Base-by-base conservation (phyloP, 1,140 invertebrate genomes). In the Geopemphigus sp. region DNA sequence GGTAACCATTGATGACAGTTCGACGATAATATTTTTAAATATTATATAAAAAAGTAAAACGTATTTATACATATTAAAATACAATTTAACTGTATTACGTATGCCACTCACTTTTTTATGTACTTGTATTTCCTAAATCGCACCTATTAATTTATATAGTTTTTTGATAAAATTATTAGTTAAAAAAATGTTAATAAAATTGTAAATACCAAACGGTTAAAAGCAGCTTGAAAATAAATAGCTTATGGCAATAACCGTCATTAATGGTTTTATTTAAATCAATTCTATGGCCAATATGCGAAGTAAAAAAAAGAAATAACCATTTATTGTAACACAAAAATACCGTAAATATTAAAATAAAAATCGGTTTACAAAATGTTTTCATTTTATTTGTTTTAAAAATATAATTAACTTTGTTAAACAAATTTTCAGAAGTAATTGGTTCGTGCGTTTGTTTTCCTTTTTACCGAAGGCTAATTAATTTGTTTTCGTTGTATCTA, bases 201-300 rank as follows among this genome's bases (percentile, higher is more conserved):
- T 22, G 3, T 14, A 68, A n/a, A 47, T 47, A 17, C 22, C 8
- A 50, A 50, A 68, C 22, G n/a, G 32, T 66, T 22, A 19, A 26
- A 68, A 68, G 24, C 47, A 22, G 15, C 14, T 68, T 15, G 39
- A 68, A 50, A 50, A 47, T n/a, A 68, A 68, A 68, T 68, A 50
- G 45, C 66, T 68, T 68, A 50, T 68, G 45, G 22, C 22, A 68
- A n/a, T 24, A 68, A 68, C 66, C 45, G 45, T 50, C 66, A 50
- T 45, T 68, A 68, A 68, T 47, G 22, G 66, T 68, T 68, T 47
- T 50, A 68, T 68, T 47, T 50, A 68, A 26, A 47, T 47, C 15
- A n/a, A 50, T 68, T 50, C 5, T 3, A 68, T 50, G 24, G 22
- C 66, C 14, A 68, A 24, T 50, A 68, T 14, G 45, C 22, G 14